phyloP scores from a whole-genome alignment of 2,113 vertebrate genomes.

The Ptyas mucosa region DNA sequence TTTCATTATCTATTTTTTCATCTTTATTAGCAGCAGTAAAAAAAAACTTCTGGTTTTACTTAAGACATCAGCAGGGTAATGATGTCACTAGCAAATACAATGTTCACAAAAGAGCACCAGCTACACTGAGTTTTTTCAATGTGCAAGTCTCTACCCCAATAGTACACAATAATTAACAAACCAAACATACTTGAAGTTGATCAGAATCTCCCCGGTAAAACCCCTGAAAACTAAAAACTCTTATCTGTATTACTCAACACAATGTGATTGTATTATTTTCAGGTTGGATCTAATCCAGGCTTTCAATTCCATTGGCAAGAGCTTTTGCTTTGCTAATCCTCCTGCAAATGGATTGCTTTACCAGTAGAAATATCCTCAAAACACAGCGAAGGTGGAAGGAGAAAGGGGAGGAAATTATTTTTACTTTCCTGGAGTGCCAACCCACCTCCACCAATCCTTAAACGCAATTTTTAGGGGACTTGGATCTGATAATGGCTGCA shows the following conservation, averaged over 20 bases:
- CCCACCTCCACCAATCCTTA: not conserved
- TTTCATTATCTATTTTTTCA: not conserved
- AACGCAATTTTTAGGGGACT: not conserved
- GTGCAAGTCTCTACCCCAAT: not conserved
- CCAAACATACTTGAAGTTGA: not conserved
- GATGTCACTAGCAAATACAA: constrained; percentile 14
- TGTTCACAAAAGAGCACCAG: constrained; percentile 4
- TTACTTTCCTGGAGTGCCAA: not conserved
- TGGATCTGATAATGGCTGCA: not conserved
- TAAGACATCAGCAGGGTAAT: constrained; percentile 4
- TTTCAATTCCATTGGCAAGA: constrained; percentile 15
- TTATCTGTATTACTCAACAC: constrained; percentile 15
- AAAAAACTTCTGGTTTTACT: constrained; percentile 16
- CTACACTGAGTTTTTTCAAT: not conserved
- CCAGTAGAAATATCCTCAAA: not conserved
- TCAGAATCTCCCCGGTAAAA: not conserved
- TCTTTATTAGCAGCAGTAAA: not conserved
- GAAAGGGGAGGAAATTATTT: not conserved
- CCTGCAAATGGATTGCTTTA: constrained; percentile 2
- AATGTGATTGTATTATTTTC: constrained; percentile 13
- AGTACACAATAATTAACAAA: not conserved
- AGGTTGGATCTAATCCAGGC: constrained; percentile 16
- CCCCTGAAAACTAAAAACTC: constrained; percentile 1
- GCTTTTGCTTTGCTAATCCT: constrained; percentile 23
- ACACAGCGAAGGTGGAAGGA: not conserved